A percentile compares a stretch with the other conserved stretches of the same genome.
Evolutionary conservation across 1,140 invertebrate species (phyloP).

Genomic region (Drosophila ogumai): DNA sequence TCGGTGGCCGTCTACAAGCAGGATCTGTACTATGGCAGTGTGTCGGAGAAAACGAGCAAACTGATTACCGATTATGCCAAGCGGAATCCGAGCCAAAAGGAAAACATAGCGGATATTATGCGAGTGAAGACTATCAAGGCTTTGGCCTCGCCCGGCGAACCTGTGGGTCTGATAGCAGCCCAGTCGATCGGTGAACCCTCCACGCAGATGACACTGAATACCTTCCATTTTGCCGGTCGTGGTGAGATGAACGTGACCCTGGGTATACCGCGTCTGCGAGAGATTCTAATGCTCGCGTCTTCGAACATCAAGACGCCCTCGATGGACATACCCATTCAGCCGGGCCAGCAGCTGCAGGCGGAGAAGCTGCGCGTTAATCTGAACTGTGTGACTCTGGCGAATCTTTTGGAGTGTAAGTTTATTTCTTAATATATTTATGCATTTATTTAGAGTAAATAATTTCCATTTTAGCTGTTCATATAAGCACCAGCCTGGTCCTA

Average conservation of each 20-base stretch:
- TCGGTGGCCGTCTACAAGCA: conserved; percentile 89
- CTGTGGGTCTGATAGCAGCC: conserved; percentile 97
- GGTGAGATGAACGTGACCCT: conserved; percentile 99
- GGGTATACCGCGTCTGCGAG: conserved; percentile 97
- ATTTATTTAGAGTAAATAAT: neutral
- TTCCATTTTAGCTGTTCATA: conserved; percentile 85
- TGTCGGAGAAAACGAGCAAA: conserved; percentile 91
- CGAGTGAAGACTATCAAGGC: conserved; percentile 91
- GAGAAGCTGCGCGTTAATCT: conserved; percentile 90
- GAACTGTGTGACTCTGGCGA: conserved; percentile 90
- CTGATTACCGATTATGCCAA: conserved; percentile 89
- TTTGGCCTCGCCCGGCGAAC: conserved; percentile 95
- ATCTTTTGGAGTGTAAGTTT: conserved; percentile 90
- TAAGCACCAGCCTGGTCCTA: conserved; percentile 87
- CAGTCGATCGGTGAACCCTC: conserved; percentile 99
- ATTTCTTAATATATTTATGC: neutral
- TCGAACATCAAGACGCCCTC: conserved; percentile 97
- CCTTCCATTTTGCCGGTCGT: conserved; percentile 99
- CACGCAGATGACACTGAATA: conserved; percentile 99
- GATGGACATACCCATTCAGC: conserved; percentile 95
- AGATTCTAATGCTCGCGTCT: conserved; percentile 98
- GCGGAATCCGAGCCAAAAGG: conserved; percentile 84
- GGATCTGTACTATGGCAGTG: conserved; percentile 91
- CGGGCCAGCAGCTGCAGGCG: conserved; percentile 87
- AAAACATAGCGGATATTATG: conserved; percentile 88